Percentiles rank a stretch among this genome's conserved stretches.
Conservation (phyloP, 2,113 vertebrate genomes). For the Aspiorhynchus laticeps region DNA sequence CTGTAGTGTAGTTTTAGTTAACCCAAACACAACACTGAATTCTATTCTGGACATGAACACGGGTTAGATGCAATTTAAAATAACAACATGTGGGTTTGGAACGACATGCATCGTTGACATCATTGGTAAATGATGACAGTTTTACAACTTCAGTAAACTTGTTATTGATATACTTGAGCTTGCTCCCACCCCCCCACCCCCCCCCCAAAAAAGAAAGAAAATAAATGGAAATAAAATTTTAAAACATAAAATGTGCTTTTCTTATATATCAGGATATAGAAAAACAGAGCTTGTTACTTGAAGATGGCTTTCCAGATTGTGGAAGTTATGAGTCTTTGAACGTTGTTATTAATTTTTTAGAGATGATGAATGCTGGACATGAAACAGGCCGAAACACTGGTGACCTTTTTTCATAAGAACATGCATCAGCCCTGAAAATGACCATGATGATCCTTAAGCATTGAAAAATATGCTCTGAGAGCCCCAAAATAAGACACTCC, state of each 20-base stretch:
- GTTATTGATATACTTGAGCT: neutral
- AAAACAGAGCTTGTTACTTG: neutral
- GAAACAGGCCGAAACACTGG: conserved; percentile 12
- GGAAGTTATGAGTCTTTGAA: neutral
- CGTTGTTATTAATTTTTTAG: neutral
- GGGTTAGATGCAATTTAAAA: neutral
- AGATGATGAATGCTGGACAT: neutral
- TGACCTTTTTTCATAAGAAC: neutral
- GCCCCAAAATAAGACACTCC: neutral
- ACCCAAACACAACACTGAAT: neutral
- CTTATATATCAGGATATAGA: no score
- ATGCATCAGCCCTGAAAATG: neutral
- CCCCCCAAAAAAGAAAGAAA: neutral
- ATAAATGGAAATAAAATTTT: no score
- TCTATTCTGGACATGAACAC: neutral
- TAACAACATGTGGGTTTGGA: neutral
- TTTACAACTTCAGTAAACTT: neutral
- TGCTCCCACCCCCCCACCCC: no score
- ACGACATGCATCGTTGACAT: no score
- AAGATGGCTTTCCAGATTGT: neutral
- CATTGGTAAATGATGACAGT: neutral
- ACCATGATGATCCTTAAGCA: neutral
- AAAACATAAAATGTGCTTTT: no score
- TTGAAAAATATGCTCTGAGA: neutral
- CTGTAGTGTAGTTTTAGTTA: neutral